Percentiles rank a stretch among this genome's conserved stretches.
Conservation (phyloP, 2,113 vertebrate genomes). For the Pygoscelis antarcticus region DNA sequence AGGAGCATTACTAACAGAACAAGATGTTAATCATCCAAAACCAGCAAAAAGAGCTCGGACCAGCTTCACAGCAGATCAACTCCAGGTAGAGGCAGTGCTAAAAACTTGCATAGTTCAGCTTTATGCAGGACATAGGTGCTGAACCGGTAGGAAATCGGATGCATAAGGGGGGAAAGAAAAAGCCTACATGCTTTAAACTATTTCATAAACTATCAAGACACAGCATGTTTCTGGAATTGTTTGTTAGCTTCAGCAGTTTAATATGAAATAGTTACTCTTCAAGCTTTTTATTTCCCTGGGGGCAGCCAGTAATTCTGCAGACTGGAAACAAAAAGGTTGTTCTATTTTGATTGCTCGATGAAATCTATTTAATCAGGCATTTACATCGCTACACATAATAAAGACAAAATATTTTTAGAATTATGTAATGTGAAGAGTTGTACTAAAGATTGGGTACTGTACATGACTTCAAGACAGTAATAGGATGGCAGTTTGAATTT, state of each 20-base stretch:
- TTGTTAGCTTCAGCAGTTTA: constrained; percentile 31
- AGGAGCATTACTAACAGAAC: constrained; percentile 88
- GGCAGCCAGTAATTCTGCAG: background rate
- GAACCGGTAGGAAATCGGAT: background rate
- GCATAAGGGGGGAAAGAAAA: background rate
- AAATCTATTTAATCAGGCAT: constrained; percentile 20
- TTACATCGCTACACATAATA: background rate
- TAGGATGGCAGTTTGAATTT: background rate
- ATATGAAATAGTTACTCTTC: constrained; percentile 5
- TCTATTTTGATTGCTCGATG: constrained; percentile 11
- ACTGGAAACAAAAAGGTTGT: constrained; percentile 34
- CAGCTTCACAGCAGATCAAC: constrained; percentile 97
- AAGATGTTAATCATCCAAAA: constrained; percentile 92
- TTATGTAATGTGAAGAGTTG: background rate
- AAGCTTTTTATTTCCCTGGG: constrained; percentile 30
- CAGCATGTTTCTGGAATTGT: constrained; percentile 44
- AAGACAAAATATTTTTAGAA: constrained; percentile 36
- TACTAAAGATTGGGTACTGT: background rate
- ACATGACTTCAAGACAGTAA: background rate
- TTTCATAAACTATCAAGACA: constrained; percentile 42
- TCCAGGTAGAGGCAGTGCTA: constrained; percentile 84
- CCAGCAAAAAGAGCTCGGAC: constrained; percentile 96
- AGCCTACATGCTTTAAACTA: background rate
- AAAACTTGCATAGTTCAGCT: background rate
- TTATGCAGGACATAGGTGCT: background rate